Evolutionary conservation across 2,888 invertebrate genomes (phyloP), one percentile per base, ranked within the genome.

Genomic region (Arctia plantaginis): DNA sequence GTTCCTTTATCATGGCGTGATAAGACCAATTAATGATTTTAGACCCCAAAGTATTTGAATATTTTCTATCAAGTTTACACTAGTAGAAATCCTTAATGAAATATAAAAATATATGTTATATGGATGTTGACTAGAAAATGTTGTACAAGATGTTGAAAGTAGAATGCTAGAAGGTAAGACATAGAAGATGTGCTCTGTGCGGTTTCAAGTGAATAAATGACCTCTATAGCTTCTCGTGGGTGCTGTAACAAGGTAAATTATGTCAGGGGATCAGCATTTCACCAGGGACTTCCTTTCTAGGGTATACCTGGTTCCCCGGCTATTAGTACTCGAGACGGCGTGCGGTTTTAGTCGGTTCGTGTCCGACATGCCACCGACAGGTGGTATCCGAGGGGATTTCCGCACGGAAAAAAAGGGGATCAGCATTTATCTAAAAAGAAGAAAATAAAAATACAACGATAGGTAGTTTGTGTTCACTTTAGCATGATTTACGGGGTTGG

Each of bases 221-320:
- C 51, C 69, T 55, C 35, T 39, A 59, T n/a, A 35, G 55, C n/a
- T n/a, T 27, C 55, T 47, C 69, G n/a, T 30, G 51, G 55, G 69
- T 51, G 39, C 8, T 39, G 59, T 69, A 69, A 55, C 55, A 59
- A 59, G 35, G 59, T 59, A 59, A 69, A 59, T 69, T 59, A 69
- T 66, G 71, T 51, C 72, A 66, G 44, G 55, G 18, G 47, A 30
- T 44, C 68, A 35, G 69, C 69, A 69, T 69, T 59, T 69, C n/a
- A n/a, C n/a, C n/a, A n/a, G n/a, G n/a, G n/a, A n/a, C n/a, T n/a
- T n/a, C n/a, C n/a, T n/a, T n/a, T n/a, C n/a, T n/a, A n/a, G n/a
- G n/a, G n/a, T n/a, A n/a, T n/a, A n/a, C n/a, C n/a, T n/a, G n/a
- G n/a, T n/a, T n/a, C n/a, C n/a, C n/a, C n/a, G n/a, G n/a, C n/a